phyloP scores from a whole-genome alignment of 1,140 invertebrate genomes.

The Drosophila gunungcola region DNA sequence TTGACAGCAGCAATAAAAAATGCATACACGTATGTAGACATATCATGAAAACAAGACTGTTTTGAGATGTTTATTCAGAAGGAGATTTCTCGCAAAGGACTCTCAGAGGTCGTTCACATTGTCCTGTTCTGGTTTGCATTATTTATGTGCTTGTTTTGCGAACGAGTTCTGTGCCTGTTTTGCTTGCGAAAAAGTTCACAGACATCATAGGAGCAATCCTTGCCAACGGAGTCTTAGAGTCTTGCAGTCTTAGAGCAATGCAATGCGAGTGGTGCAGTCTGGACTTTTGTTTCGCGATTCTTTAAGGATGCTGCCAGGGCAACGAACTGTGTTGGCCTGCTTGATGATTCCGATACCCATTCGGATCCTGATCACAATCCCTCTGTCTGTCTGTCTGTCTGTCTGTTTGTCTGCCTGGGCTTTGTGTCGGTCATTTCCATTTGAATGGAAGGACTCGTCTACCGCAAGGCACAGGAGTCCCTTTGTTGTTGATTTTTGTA shows the following conservation, averaged over 20 bases:
- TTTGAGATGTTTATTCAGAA: background rate
- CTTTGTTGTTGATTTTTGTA: slow-evolving; percentile 42
- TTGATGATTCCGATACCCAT: slow-evolving; percentile 23
- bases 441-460: slow-evolving; percentile 43
- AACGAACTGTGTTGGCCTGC: slow-evolving; percentile 65
- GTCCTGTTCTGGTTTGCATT: slow-evolving; percentile 58
- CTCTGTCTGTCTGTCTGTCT: slow-evolving; percentile 45
- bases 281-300: slow-evolving; percentile 61
- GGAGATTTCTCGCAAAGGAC: slow-evolving; percentile 14
- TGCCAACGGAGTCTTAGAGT: slow-evolving; percentile 48
- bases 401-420: slow-evolving; percentile 46
- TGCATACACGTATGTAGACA: slow-evolving; percentile 65
- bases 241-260: slow-evolving; percentile 32
- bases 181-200: slow-evolving; percentile 71
- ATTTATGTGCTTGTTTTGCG: slow-evolving; percentile 40
- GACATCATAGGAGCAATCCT: slow-evolving; percentile 48
- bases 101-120: slow-evolving; percentile 73
- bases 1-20: slow-evolving; percentile 77
- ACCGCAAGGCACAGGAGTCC: slow-evolving; percentile 24
- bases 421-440: slow-evolving; percentile 56
- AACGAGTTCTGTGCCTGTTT: slow-evolving; percentile 65
- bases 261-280: slow-evolving; percentile 43
- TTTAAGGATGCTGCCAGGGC: slow-evolving; percentile 64
- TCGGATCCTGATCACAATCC: slow-evolving; percentile 25
- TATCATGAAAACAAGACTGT: slow-evolving; percentile 21